Conservation (phyloP, 2,113 vertebrate species). For the Pomatorhinus ruficollis region DNA sequence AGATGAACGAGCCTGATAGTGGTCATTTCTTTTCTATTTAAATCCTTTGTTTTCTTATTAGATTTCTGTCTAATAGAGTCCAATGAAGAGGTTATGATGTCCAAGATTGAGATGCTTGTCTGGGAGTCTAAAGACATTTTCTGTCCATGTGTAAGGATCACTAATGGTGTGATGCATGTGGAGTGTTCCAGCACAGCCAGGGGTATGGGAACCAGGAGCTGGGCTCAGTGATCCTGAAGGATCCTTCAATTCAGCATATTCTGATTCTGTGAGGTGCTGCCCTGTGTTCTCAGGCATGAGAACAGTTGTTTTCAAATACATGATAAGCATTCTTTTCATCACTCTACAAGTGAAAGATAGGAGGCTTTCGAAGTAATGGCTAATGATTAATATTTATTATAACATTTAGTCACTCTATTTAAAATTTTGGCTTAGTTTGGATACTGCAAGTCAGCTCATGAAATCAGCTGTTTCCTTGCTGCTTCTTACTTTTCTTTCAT, state of each 20-base stretch:
- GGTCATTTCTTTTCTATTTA: background rate
- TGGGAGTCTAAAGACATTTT: background rate
- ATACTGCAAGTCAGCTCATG: background rate
- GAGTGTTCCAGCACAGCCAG: background rate
- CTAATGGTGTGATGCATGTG: rapidly evolving
- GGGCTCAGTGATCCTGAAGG: background rate
- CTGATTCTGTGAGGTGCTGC: background rate
- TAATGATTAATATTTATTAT: background rate
- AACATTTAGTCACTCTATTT: background rate
- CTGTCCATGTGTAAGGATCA: background rate
- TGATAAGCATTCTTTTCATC: background rate
- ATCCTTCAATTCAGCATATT: background rate
- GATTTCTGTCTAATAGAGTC: background rate
- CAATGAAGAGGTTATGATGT: background rate
- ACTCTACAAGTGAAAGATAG: background rate
- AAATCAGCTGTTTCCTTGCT: background rate
- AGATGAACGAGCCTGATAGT: background rate
- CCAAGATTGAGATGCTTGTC: background rate
- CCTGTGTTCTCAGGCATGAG: background rate
- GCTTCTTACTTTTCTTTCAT: background rate
- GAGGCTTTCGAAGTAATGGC: background rate
- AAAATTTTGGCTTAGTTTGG: background rate
- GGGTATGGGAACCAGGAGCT: background rate
- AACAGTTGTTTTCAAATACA: background rate
- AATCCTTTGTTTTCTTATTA: background rate